phyloP scores from a whole-genome alignment of 2,113 vertebrate genomes.

The Poeciliopsis prolifica region DNA sequence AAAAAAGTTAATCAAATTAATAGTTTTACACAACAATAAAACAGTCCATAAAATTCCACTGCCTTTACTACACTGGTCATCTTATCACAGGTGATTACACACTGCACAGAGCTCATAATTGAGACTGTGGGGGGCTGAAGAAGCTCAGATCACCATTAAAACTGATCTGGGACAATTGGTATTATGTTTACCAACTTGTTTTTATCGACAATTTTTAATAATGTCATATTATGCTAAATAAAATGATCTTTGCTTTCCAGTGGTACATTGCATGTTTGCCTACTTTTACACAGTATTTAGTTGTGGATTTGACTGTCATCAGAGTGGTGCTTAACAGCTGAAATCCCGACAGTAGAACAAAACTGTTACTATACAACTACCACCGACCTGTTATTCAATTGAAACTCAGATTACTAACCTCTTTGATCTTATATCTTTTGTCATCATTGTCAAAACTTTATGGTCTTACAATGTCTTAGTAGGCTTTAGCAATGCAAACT shows the following conservation, averaged over 20 bases:
- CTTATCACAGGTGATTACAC: neutral
- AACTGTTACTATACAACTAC: too few species aligned
- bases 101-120: neutral
- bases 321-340: too few species aligned
- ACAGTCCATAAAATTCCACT: neutral
- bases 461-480: neutral
- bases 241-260: neutral
- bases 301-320: too few species aligned
- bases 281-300: too few species aligned
- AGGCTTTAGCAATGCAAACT: too few species aligned
- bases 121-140: neutral
- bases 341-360: too few species aligned
- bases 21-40: neutral
- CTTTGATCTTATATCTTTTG: too few species aligned
- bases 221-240: neutral
- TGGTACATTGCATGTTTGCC: too few species aligned
- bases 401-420: too few species aligned
- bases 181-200: neutral
- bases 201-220: neutral
- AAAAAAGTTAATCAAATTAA: constrained; percentile 4
- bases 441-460: neutral
- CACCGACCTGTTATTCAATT: too few species aligned
- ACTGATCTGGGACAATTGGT: neutral
- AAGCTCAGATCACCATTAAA: neutral
- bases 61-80: neutral